phyloP scores from a whole-genome alignment of 2,797 vertebrate genomes.

The Tinamus major region DNA sequence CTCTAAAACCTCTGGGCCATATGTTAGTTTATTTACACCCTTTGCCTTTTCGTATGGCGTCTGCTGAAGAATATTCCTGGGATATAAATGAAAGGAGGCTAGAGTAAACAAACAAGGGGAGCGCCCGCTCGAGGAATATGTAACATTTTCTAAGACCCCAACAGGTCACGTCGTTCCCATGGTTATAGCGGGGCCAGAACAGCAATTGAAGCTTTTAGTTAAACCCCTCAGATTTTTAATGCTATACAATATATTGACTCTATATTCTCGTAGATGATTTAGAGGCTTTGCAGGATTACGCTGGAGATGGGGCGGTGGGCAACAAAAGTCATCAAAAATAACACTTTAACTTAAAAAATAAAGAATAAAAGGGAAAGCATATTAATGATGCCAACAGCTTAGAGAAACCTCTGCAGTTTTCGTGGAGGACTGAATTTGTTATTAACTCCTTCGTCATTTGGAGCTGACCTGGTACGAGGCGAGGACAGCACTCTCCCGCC shows the following conservation, averaged over 20 bases:
- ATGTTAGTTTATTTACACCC: conserved; percentile 69
- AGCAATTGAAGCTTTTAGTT: conserved; percentile 45
- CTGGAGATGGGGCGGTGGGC: not conserved
- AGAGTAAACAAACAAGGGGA: not conserved
- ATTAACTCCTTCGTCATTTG: not conserved
- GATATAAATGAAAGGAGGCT: conserved; percentile 16
- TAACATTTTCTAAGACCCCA: conserved; percentile 26
- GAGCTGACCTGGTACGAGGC: not conserved
- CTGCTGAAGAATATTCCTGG: conserved; percentile 33
- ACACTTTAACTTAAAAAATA: not conserved
- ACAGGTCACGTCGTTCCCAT: conserved; percentile 7
- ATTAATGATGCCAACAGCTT: not conserved
- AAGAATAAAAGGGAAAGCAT: not conserved
- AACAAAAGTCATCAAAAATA: not conserved
- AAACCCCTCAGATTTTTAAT: not conserved
- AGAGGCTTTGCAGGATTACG: conserved; percentile 9
- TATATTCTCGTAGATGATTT: not conserved
- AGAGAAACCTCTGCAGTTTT: not conserved
- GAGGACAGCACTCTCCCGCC: not conserved
- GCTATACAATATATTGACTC: conserved; percentile 5
- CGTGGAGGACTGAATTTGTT: not conserved
- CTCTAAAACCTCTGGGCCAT: conserved; percentile 65
- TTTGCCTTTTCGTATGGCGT: conserved; percentile 21
- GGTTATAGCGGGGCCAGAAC: not conserved
- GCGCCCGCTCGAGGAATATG: not conserved